phyloP scores from a whole-genome alignment of 1,140 invertebrate species.

The Listronotus bonariensis region DNA sequence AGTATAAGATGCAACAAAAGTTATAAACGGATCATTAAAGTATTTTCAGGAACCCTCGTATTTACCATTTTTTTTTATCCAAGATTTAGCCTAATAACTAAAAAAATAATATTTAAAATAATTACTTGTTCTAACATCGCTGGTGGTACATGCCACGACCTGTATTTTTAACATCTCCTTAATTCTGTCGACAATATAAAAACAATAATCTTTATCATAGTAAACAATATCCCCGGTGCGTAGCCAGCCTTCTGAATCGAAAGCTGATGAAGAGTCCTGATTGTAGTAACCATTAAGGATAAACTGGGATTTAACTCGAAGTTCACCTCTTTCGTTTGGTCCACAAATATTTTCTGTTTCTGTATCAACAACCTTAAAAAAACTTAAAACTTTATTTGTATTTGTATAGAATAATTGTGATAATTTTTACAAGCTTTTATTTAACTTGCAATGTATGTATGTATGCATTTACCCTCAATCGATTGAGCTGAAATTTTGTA shows the following conservation, averaged over 20 bases:
- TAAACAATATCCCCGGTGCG: constrained; percentile 74
- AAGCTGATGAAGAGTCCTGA: constrained; percentile 51
- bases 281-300: constrained; percentile 62
- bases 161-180: constrained; percentile 79
- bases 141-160: constrained; percentile 52
- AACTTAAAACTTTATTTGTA: too few species aligned
- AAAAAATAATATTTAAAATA: too few species aligned
- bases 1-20: too few species aligned
- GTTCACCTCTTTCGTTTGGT: constrained; percentile 61
- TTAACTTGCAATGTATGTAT: too few species aligned
- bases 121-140: constrained; percentile 67
- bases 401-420: too few species aligned
- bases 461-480: too few species aligned
- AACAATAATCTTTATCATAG: constrained; percentile 66
- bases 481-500: too few species aligned
- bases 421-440: too few species aligned
- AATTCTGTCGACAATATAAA: constrained; percentile 71
- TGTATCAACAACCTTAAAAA: constrained; percentile 51
- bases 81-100: too few species aligned
- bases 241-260: constrained; percentile 66
- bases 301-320: constrained; percentile 60
- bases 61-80: too few species aligned
- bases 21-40: too few species aligned
- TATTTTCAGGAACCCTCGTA: too few species aligned
- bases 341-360: constrained; percentile 58